These are phyloP conservation scores for Tenebrio molitor DNA, from an alignment of 1,140 invertebrate genomes.

Conservation along the genomic window DNA sequence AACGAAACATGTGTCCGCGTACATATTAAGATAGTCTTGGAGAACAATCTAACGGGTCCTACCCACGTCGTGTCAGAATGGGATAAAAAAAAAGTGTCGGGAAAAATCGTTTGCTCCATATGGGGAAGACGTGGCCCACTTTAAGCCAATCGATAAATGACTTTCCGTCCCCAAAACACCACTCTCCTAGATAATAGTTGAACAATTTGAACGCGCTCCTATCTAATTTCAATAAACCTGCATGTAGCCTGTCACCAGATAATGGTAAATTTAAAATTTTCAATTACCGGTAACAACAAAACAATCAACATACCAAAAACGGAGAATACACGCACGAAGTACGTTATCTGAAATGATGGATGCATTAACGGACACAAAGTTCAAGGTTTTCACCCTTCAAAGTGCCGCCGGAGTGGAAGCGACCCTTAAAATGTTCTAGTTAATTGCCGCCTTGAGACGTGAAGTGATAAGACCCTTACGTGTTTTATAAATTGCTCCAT, in stretches of 20 bases:
- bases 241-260: conserved; percentile 9
- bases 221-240: conserved; percentile 32
- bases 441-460: conserved; percentile 1
- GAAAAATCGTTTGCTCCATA: neutral
- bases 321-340: neutral
- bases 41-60: conserved; percentile 6
- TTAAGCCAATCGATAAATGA: conserved; percentile 10
- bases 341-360: neutral
- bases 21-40: conserved; percentile 6
- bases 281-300: conserved; percentile 11
- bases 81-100: neutral
- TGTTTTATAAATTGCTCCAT: conserved; percentile 9
- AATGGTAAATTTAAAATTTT: conserved; percentile 13
- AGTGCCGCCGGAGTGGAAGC: neutral
- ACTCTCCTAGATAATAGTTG: conserved; percentile 31
- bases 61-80: neutral
- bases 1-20: conserved; percentile 5
- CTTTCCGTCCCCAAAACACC: conserved; percentile 11
- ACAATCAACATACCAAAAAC: conserved; percentile 23
- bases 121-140: conserved; percentile 14
- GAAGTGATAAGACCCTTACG: conserved; percentile 19
- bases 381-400: conserved; percentile 32
- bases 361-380: neutral
- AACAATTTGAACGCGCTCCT: conserved; percentile 15
- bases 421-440: conserved; percentile 5